A percentile compares a stretch with the other conserved stretches of the same genome.
Conservation (phyloP, 2,113 vertebrate genomes). For the Sylvia atricapilla region DNA sequence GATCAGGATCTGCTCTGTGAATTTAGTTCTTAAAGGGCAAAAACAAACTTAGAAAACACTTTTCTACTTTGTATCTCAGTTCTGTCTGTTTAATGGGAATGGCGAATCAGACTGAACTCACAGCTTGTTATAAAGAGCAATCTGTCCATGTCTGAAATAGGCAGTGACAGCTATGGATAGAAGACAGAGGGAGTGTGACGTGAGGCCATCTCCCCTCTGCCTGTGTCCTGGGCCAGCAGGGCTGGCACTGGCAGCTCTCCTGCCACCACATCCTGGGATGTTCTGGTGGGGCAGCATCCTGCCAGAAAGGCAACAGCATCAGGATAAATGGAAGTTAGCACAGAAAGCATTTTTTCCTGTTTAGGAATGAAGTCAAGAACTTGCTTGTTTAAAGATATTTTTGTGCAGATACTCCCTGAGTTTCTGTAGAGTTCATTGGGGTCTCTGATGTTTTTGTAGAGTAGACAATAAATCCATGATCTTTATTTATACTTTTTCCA, state of each 20-base stretch:
- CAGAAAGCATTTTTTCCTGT: not conserved
- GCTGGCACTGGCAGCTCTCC: not conserved
- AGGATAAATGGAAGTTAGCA: not conserved
- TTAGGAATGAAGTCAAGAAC: not conserved
- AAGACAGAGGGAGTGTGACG: not conserved
- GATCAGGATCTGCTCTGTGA: not conserved
- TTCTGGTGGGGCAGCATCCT: not conserved
- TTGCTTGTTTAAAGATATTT: not conserved
- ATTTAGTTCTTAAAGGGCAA: not conserved
- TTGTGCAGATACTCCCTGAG: not conserved
- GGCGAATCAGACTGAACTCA: not conserved
- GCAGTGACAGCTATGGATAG: not conserved
- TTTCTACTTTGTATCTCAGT: not conserved
- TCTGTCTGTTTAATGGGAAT: not conserved
- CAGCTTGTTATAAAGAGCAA: not conserved
- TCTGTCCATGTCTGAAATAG: fast-evolving
- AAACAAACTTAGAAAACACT: not conserved
- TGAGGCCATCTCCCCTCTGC: fast-evolving
- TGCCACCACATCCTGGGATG: fast-evolving
- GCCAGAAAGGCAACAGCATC: not conserved
- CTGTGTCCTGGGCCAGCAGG: not conserved
- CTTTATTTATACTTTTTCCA: not conserved
- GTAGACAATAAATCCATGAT: not conserved
- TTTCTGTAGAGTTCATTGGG: not conserved
- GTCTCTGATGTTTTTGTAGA: not conserved